These are phyloP conservation scores for Pygoscelis antarcticus DNA, from an alignment of 2,113 vertebrate genomes.

Conservation along the genomic window DNA sequence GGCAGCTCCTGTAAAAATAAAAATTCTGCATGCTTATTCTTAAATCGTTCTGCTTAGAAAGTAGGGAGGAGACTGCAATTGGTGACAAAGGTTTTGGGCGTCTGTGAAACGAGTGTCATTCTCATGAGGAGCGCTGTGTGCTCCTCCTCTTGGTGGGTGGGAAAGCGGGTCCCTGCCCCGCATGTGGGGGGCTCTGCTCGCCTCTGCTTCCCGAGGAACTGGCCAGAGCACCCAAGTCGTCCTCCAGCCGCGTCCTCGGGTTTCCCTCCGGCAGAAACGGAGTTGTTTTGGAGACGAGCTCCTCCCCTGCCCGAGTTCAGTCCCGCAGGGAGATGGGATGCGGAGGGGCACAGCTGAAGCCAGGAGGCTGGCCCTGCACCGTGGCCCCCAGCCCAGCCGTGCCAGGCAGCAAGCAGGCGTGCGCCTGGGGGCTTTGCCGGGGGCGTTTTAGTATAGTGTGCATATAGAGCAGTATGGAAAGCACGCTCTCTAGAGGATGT, in stretches of 20 bases:
- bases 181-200: neutral
- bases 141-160: no score
- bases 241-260: neutral
- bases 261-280: neutral
- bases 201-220: neutral
- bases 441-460: fast-evolving
- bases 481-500: no score
- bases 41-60: neutral
- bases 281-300: neutral
- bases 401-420: neutral
- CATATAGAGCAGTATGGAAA: neutral
- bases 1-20: neutral
- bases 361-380: neutral
- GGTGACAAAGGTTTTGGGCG: neutral
- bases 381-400: neutral
- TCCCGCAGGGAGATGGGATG: neutral
- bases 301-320: neutral
- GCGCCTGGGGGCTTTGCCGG: neutral
- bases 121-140: neutral
- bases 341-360: neutral
- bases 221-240: neutral
- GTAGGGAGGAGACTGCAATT: fast-evolving
- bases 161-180: neutral
- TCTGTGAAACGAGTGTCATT: fast-evolving
- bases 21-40: neutral